Percentiles rank a stretch among this genome's conserved stretches.
Conservation (phyloP, 1,140 invertebrate species). For the Eubasilissa regina region DNA sequence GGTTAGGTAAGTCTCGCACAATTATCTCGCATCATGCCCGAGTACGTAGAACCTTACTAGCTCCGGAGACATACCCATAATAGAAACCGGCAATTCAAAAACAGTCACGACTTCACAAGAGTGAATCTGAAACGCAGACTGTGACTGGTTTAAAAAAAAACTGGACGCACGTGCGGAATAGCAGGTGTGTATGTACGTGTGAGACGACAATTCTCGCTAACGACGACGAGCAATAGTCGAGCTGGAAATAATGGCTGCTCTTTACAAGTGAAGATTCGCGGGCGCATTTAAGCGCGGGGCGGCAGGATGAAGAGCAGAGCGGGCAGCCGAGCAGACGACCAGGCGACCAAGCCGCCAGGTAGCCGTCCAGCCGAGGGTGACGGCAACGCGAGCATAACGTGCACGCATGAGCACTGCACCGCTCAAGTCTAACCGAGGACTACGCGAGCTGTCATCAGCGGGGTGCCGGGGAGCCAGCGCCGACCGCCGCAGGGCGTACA, state of each 20-base stretch:
- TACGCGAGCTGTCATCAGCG: neutral
- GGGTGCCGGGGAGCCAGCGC: neutral
- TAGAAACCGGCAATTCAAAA: no score
- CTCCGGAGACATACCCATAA: no score
- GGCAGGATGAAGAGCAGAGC: neutral
- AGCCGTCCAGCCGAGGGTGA: slow-evolving; percentile 17
- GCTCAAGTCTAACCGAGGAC: slow-evolving; percentile 4
- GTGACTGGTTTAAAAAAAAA: no score
- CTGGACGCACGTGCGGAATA: neutral
- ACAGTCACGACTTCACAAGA: no score
- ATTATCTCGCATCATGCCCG: no score
- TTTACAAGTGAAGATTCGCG: neutral
- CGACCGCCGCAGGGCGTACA: no score
- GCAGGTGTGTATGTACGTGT: neutral
- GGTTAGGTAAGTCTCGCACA: no score
- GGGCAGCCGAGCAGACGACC: neutral
- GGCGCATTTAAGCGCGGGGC: neutral
- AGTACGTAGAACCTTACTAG: no score
- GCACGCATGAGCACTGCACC: neutral
- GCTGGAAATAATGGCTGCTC: neutral
- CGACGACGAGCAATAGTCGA: neutral
- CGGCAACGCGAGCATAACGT: slow-evolving; percentile 13
- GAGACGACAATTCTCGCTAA: slow-evolving; percentile 18
- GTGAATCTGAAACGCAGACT: no score
- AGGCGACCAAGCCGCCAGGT: slow-evolving; percentile 1